Evolutionary conservation across 92 coral and sea anemone genomes (phyloP), one percentile per base, ranked within the genome.

Genomic region (Bergia puertoricense): DNA sequence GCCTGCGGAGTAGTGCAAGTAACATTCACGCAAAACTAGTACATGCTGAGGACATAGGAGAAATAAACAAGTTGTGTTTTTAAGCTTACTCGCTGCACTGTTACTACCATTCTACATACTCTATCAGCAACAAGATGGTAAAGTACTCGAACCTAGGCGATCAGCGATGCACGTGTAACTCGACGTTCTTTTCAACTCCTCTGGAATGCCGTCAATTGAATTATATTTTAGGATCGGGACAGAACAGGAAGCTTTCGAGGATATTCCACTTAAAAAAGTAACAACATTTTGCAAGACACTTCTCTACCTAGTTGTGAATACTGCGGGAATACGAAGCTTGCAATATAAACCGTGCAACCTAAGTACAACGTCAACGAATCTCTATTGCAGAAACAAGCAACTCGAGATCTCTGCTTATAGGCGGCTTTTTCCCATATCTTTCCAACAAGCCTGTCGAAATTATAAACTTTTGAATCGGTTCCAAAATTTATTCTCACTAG

Each of bases 191-290:
- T 16, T 48, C 46, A 5, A 7, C 78, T 84, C 62, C 87, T 48
- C 13, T 48, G 87, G 87, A 72, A 84, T 84, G 78, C 87, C 78
- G 77, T 65, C 38, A 43, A 67, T 44, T 48, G 30, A 38, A 74
- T 54, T 54, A 22, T 57, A 22, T 57, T 56, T 38, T 4, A 6
- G 10, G 41, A 50, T 54, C 45, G 41, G 38, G 43, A 30, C 62
- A 46, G 59, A 45, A 45, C 62, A 46, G 87, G 87, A 84, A 46
- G 74, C 36, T 20, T 46, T 71, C 75, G 45, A 48, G 79, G 78
- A 36, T 13, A 37, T 2, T 45, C 87, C 65, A 84, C 46, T 69
- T 71, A 6, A 36, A 81, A 54, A 41, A 14, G 56, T 16, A 69
- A 72, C 77, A 84, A 36, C 18, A 22, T 51, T 84, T 84, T 50